phyloP scores from a whole-genome alignment of 2,888 invertebrate genomes.

The Orthosia incerta region DNA sequence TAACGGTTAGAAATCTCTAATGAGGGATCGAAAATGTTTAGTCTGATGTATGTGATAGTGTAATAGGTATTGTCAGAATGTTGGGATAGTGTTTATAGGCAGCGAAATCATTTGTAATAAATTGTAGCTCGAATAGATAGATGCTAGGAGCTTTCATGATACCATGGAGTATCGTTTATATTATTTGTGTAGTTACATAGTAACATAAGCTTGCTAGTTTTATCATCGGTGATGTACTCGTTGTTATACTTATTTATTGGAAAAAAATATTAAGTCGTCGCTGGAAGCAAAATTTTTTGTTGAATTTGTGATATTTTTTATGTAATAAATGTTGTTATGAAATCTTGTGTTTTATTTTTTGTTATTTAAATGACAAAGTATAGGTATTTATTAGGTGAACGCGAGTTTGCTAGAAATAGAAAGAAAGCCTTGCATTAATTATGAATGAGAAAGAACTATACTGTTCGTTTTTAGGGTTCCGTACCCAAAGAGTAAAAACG shows the following conservation, averaged over 20 bases:
- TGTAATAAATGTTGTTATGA: slow-evolving; percentile 55
- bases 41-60: slow-evolving; percentile 77
- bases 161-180: slow-evolving; percentile 22
- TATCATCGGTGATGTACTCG: slow-evolving; percentile 21
- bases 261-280: slow-evolving; percentile 38
- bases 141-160: slow-evolving; percentile 18
- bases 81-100: slow-evolving; percentile 26
- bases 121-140: slow-evolving; percentile 19
- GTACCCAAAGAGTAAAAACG: too few relatives aligned
- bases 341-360: slow-evolving; percentile 31
- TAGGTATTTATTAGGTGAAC: background rate
- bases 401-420: background rate
- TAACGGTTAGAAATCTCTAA: slow-evolving; percentile 48
- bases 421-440: too few relatives aligned
- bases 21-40: slow-evolving; percentile 58
- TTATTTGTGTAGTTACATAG: slow-evolving; percentile 40
- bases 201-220: slow-evolving; percentile 28
- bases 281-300: slow-evolving; percentile 44
- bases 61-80: slow-evolving; percentile 20
- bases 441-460: too few relatives aligned
- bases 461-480: too few relatives aligned
- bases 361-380: background rate
- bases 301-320: slow-evolving; percentile 63
- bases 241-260: slow-evolving; percentile 57
- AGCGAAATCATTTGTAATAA: slow-evolving; percentile 28